Conservation (phyloP, 2,888 invertebrate genomes). For the Dynastes grantii region DNA sequence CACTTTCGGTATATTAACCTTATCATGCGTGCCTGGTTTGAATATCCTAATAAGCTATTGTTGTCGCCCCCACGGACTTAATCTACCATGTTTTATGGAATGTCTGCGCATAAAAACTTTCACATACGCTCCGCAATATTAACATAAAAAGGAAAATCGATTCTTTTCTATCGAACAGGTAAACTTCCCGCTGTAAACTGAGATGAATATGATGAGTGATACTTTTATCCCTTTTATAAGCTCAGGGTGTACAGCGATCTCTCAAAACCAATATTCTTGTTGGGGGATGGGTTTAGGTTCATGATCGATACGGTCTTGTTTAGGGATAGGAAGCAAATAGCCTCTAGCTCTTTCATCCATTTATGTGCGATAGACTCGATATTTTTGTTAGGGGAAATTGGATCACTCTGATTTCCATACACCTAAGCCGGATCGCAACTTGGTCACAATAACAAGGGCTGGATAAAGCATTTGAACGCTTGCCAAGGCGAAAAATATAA, state of each 20-base stretch:
- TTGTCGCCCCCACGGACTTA: constrained; percentile 36
- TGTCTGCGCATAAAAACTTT: constrained; percentile 43
- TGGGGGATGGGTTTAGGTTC: constrained; percentile 55
- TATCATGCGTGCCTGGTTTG: constrained; percentile 4
- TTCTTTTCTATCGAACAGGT: constrained; percentile 46
- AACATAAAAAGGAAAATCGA: constrained; percentile 45
- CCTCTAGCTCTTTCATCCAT: constrained; percentile 64
- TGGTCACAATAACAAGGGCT: constrained; percentile 63
- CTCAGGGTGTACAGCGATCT: constrained; percentile 45
- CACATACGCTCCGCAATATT: constrained; percentile 37
- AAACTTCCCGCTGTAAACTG: constrained; percentile 47
- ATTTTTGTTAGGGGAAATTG: constrained; percentile 67
- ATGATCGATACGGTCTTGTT: constrained; percentile 62
- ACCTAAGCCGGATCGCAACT: constrained; percentile 64
- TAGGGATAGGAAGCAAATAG: constrained; percentile 63
- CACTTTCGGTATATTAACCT: constrained; percentile 20
- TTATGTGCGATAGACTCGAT: constrained; percentile 63
- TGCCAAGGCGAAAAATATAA: constrained; percentile 37
- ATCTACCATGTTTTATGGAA: constrained; percentile 39
- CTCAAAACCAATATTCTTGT: constrained; percentile 55
- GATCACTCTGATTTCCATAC: constrained; percentile 66
- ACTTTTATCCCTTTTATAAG: constrained; percentile 51
- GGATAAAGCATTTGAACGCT: constrained; percentile 38
- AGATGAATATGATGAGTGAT: constrained; percentile 51
- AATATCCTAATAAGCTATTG: constrained; percentile 45